Base-by-base conservation (phyloP, 1,140 invertebrate species). In the Caenorhabditis latens region DNA sequence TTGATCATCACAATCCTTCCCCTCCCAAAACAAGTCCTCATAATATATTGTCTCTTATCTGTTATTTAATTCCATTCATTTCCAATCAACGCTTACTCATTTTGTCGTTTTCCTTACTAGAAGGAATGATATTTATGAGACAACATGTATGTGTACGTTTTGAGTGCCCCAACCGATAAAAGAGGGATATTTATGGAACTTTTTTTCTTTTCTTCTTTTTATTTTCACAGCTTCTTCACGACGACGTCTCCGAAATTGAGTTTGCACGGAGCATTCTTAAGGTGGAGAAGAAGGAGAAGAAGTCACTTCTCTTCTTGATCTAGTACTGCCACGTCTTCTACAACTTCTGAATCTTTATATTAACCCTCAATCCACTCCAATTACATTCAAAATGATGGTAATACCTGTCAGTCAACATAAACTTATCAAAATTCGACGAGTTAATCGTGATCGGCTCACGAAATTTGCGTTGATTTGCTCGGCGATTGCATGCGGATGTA, bases 401-500 rank as follows among this genome's bases (percentile, higher is more conserved):
- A 84, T 89, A 43, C 88, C 88, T 53, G 88, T 88, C 40, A 75
- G 65, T 32, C 87, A 88, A 32, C 88, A 89, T 83, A 89, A 89
- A 84, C 88, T 89, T 13, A 89, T 89, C 61, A 89, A 89, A 84
- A 89, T 89, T 16, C 53, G 84, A 50, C 53, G 75, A 65, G 82
- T 84, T 40, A 89, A 89, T 85, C 84, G 88, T 2, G 61, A 63
- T 46, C 79, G 58, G 11, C 67, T 89, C 5, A 83, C 79, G 6
- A 58, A 83, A 48, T 84, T 87, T 40, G 84, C 88, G 8, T n/a
- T 89, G 6, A 53, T 40, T 43, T 89, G 67, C 24, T 89, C 89
- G 16, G 50, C 88, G 11, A 32, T 85, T 7, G 89, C 88, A 9
- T 86, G 83, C 57, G 71, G 71, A 50, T 79, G 71, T 14, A 79